A percentile compares a stretch with the other conserved stretches of the same genome.
These are phyloP conservation scores for Tetanocera ferruginea DNA, from an alignment of 2,888 invertebrate genomes.

Conservation along the genomic window DNA sequence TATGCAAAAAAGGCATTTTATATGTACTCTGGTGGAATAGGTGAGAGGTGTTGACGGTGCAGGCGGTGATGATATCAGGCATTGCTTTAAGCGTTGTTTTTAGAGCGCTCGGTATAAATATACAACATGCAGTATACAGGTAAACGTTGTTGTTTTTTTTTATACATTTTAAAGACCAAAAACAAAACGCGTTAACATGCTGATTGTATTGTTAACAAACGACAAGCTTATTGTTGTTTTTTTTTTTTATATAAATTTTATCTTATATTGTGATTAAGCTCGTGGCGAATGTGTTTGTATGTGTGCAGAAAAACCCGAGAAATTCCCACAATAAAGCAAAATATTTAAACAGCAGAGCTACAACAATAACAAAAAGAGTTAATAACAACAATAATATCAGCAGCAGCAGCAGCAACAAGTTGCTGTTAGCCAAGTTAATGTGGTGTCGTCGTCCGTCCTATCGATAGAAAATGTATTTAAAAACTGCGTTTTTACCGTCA, in stretches of 20 bases:
- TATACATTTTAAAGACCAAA: neutral
- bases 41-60: no score
- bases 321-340: slow-evolving; percentile 67
- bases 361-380: slow-evolving; percentile 36
- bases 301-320: slow-evolving; percentile 70
- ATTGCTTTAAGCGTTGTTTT: no score
- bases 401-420: slow-evolving; percentile 31
- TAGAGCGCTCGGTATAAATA: no score
- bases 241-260: no score
- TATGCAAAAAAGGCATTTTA: no score
- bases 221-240: neutral
- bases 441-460: neutral
- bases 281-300: slow-evolving; percentile 52
- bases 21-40: no score
- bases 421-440: slow-evolving; percentile 22
- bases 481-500: neutral
- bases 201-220: slow-evolving; percentile 27
- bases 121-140: no score
- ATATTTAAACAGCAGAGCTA: slow-evolving; percentile 48
- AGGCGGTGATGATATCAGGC: no score
- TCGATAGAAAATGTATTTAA: neutral
- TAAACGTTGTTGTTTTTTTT: no score
- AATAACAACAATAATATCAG: slow-evolving; percentile 11
- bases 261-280: slow-evolving; percentile 24
- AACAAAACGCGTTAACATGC: slow-evolving; percentile 17